Base-by-base conservation (phyloP, 2,113 vertebrate species). In the Oreochromis tanganicae region DNA sequence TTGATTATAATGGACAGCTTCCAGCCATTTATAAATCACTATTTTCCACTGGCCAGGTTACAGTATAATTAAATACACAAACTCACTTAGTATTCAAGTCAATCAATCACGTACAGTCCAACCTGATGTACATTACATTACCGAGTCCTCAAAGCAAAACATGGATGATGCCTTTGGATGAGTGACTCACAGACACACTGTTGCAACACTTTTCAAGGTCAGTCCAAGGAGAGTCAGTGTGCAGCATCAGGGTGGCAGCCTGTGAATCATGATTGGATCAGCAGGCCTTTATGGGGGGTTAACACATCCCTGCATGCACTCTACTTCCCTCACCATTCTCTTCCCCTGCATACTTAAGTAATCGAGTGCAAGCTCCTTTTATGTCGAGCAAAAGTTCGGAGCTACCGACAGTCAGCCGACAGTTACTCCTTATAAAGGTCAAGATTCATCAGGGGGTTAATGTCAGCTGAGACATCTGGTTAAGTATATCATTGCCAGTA, bases 261-360 rank as follows among this genome's bases (percentile, higher is more conserved):
- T 92, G 89, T 93, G 84, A 75, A 85, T 90, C 27, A 68, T 91
- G 89, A 95, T 91, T 92, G 88, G 85, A 92, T 93, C 92, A 93
- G 86, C 88, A 88, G 85, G 92, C 75, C 88, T 89, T 91, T 89
- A 89, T 87, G 86, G 90, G 89, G 87, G 94, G 92, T 92, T 92
- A 93, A 93, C 84, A 93, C 87, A 93, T 93, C 88, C 92, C 90
- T 89, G 92, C 91, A 81, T 89, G 92, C 86, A 81, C 93, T 91
- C 48, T 85, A 84, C 87, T 93, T 90, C 92, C 88, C 61, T 94
- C 82, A 80, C 82, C 83, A 59, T 82, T 92, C 85, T 88, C 88
- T 91, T 91, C 55, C 85, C 88, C 75, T 36, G 87, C 91, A 95
- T 95, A 85, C 91, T 90, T 93, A 94, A 95, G 85, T 95, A 92